Evolutionary conservation across 2,113 vertebrate species (phyloP).

Genomic region (Nansenia antarctica): DNA sequence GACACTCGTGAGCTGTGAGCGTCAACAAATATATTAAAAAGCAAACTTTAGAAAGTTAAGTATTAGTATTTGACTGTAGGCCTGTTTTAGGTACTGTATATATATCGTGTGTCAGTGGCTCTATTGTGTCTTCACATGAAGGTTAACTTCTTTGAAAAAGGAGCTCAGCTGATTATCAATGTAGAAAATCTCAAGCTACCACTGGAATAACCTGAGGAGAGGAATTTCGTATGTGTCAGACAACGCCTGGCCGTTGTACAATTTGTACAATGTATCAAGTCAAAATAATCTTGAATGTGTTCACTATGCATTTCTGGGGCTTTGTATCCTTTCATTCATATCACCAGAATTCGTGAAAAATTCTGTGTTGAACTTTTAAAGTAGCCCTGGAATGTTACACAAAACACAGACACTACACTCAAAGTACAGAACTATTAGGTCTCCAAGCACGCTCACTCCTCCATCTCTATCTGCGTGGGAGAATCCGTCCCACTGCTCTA

Average conservation of each 20-base stretch:
- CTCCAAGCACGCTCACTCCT: not conserved
- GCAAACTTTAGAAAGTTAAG: no score
- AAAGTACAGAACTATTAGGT: no score
- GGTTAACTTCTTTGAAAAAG: not conserved
- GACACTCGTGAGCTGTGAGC: no score
- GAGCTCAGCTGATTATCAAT: not conserved
- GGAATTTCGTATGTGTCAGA: not conserved
- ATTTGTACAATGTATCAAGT: not conserved
- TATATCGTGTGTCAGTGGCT: no score
- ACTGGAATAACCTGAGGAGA: not conserved
- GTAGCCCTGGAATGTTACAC: not conserved
- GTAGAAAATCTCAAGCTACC: not conserved
- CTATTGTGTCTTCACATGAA: constrained; percentile 4
- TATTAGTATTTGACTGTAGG: not conserved
- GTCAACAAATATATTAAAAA: no score
- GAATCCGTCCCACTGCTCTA: not conserved
- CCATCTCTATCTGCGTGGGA: not conserved
- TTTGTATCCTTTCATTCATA: not conserved
- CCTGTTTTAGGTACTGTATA: not conserved
- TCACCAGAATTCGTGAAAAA: not conserved
- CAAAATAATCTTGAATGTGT: not conserved
- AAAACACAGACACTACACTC: not conserved
- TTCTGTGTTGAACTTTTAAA: not conserved
- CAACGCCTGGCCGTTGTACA: not conserved
- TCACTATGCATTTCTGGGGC: not conserved